phyloP scores from a whole-genome alignment of 2,888 invertebrate species.

The Spilarctia lutea region DNA sequence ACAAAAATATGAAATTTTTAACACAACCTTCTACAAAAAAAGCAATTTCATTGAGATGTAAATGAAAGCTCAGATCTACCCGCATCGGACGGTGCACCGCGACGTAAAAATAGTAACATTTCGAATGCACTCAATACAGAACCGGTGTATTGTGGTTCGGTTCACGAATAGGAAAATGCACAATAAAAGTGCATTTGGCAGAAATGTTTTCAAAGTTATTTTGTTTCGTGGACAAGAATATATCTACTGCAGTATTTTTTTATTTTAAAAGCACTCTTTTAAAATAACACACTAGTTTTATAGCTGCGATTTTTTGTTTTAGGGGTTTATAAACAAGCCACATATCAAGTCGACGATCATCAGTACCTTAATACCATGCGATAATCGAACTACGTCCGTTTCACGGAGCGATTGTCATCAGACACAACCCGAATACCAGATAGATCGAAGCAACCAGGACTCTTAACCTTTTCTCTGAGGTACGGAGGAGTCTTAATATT shows the following conservation, averaged over 20 bases:
- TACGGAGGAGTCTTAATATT: too few species aligned
- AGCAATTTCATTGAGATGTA: constrained; percentile 39
- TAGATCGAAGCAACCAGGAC: too few species aligned
- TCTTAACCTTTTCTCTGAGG: too few species aligned
- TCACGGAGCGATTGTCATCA: too few species aligned
- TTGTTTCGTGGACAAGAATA: constrained; percentile 4
- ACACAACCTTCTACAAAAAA: constrained; percentile 25
- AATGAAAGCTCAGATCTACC: constrained; percentile 22
- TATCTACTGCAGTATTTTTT: neutral
- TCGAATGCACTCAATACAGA: constrained; percentile 27
- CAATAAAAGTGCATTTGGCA: constrained; percentile 11
- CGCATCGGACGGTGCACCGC: constrained; percentile 6
- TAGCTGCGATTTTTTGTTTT: neutral
- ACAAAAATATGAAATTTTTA: neutral
- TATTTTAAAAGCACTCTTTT: neutral
- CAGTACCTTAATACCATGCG: too few species aligned
- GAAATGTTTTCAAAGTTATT: constrained; percentile 9
- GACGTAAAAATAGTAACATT: constrained; percentile 18
- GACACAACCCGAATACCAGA: too few species aligned
- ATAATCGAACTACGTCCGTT: too few species aligned
- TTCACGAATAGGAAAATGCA: constrained; percentile 26
- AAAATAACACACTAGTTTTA: neutral
- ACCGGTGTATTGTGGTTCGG: constrained; percentile 18
- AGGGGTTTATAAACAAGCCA: neutral
- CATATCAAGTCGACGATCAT: neutral